Conservation (phyloP, 2,797 vertebrate genomes). For the Oreonectes daqikongensis region DNA sequence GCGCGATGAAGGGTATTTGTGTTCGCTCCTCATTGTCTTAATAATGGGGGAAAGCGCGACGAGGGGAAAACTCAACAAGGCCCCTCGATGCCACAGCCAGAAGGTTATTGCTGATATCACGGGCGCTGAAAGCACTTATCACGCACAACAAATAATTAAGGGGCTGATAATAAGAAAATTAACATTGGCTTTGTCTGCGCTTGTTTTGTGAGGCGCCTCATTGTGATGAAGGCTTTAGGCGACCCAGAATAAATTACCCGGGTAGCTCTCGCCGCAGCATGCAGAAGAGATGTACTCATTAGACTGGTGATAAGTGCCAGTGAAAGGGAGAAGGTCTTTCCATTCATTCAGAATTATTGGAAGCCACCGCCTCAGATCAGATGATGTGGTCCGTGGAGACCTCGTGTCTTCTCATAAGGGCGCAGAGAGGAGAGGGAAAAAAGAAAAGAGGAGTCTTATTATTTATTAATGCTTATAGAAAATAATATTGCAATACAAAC, state of each 20-base stretch:
- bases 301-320: constrained; percentile 60
- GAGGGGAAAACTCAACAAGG: constrained; percentile 88
- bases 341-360: constrained; percentile 47
- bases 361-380: constrained; percentile 50
- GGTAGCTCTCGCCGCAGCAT: constrained; percentile 70
- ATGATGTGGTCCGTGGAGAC: constrained; percentile 42
- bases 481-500: neutral
- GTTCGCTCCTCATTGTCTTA: constrained; percentile 91
- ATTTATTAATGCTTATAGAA: neutral
- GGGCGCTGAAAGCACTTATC: constrained; percentile 95
- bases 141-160: constrained; percentile 99
- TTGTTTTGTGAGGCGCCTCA: constrained; percentile 82
- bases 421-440: neutral
- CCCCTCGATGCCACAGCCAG: constrained; percentile 94
- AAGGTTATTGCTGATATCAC: constrained; percentile 99
- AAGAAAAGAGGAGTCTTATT: neutral
- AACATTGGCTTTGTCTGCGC: constrained; percentile 95
- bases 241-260: constrained; percentile 68
- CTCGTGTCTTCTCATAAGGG: neutral
- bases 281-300: constrained; percentile 65
- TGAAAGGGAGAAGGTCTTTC: constrained; percentile 41
- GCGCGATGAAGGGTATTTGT: constrained; percentile 91
- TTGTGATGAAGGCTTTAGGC: constrained; percentile 79
- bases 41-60: constrained; percentile 77
- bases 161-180: constrained; percentile 94